These are phyloP conservation scores for Drosophila paranaensis DNA, from an alignment of 2,888 invertebrate genomes.

Conservation along the genomic window DNA sequence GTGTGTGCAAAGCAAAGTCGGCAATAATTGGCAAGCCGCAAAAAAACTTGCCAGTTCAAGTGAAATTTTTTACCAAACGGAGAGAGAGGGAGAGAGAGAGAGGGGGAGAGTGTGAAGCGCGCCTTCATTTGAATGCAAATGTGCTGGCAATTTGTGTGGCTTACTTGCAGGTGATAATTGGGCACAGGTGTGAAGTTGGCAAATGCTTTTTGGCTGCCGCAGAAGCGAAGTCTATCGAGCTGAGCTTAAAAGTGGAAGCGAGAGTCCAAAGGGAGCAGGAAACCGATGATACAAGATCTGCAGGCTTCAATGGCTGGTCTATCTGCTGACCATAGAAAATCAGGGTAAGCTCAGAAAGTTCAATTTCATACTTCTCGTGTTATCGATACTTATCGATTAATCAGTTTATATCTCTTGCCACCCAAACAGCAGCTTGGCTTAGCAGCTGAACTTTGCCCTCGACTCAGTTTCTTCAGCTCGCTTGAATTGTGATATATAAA, in stretches of 20 bases:
- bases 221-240: not conserved
- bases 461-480: not conserved
- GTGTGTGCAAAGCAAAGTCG: constrained; percentile 8
- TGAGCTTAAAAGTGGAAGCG: not conserved
- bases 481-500: not conserved
- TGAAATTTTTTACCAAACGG: not conserved
- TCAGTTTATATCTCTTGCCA: not conserved
- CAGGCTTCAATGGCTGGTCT: too few relatives aligned
- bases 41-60: constrained; percentile 17
- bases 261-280: not conserved
- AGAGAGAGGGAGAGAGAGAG: not conserved
- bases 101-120: not conserved
- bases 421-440: not conserved
- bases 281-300: too few relatives aligned
- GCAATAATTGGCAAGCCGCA: constrained; percentile 39
- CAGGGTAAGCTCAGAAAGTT: too few relatives aligned
- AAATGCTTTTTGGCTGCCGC: not conserved
- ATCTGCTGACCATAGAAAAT: too few relatives aligned
- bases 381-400: constrained; percentile 3
- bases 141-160: not conserved
- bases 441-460: not conserved
- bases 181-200: constrained; percentile 1
- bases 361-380: too few relatives aligned
- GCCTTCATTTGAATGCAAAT: constrained; percentile 1
- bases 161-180: constrained; percentile 14